Conservation (phyloP, 2,888 invertebrate species). For the Andricus quercusramuli region DNA sequence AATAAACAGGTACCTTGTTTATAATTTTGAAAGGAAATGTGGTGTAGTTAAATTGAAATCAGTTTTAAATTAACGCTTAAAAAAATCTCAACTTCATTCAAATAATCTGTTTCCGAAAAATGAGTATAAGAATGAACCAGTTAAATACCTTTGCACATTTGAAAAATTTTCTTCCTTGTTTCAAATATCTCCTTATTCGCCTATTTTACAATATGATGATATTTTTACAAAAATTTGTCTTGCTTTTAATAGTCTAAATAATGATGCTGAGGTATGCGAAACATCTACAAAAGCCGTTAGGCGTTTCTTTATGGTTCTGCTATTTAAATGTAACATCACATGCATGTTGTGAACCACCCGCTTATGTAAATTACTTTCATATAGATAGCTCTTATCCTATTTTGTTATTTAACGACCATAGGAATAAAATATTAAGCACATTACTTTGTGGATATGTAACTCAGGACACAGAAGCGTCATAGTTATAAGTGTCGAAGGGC, state of each 20-base stretch:
- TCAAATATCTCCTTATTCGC: not conserved
- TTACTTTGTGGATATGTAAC: not conserved
- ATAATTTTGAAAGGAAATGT: not conserved
- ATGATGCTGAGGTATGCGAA: not conserved
- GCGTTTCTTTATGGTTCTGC: slow-evolving; percentile 19
- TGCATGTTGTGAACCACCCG: not conserved
- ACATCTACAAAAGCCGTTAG: slow-evolving; percentile 25
- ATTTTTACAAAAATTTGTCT: slow-evolving; percentile 1
- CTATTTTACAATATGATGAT: not conserved
- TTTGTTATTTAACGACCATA: slow-evolving; percentile 13
- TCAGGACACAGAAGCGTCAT: not conserved
- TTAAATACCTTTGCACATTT: not conserved
- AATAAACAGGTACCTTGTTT: not conserved
- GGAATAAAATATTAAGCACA: slow-evolving; percentile 8
- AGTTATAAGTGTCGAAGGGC: not conserved
- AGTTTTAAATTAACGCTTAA: not conserved
- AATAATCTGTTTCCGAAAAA: not conserved
- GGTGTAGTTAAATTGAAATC: not conserved
- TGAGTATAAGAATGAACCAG: not conserved
- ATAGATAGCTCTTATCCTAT: slow-evolving; percentile 1
- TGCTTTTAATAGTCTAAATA: not conserved
- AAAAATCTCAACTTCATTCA: not conserved
- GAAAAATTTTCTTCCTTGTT: not conserved
- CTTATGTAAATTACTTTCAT: slow-evolving; percentile 22
- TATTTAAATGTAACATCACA: slow-evolving; percentile 16